Conservation (phyloP, 2,113 vertebrate genomes). For the Antechinus flavipes region DNA sequence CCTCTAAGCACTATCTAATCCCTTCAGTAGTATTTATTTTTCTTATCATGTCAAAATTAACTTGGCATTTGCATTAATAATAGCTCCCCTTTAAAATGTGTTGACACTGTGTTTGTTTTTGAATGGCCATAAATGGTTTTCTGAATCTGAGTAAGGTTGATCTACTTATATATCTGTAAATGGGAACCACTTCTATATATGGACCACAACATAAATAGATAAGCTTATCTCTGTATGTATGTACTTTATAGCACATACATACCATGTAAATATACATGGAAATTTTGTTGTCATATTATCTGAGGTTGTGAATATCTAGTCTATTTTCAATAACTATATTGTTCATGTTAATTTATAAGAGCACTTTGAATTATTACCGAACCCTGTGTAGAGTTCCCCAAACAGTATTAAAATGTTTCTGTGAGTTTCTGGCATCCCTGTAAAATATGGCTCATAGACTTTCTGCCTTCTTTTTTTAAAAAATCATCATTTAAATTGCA, state of each 20-base stretch:
- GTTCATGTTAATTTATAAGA: not conserved
- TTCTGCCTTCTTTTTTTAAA: not conserved
- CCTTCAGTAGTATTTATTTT: not conserved
- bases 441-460: not conserved
- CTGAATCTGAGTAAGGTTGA: not conserved
- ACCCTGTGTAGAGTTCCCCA: not conserved
- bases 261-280: not conserved
- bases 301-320: not conserved
- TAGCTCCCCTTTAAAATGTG: not conserved
- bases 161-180: not conserved
- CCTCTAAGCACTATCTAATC: not conserved
- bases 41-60: not conserved
- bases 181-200: not conserved
- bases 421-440: not conserved
- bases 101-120: constrained; percentile 1
- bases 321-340: not conserved
- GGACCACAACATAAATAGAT: not conserved
- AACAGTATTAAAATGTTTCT: not conserved
- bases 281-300: not conserved
- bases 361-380: not conserved
- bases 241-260: not conserved
- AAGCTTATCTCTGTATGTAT: not conserved
- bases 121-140: not conserved
- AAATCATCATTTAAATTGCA: not conserved
- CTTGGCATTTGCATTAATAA: not conserved